Conservation (phyloP, 2,797 vertebrate species). For the Xenops minutus region DNA sequence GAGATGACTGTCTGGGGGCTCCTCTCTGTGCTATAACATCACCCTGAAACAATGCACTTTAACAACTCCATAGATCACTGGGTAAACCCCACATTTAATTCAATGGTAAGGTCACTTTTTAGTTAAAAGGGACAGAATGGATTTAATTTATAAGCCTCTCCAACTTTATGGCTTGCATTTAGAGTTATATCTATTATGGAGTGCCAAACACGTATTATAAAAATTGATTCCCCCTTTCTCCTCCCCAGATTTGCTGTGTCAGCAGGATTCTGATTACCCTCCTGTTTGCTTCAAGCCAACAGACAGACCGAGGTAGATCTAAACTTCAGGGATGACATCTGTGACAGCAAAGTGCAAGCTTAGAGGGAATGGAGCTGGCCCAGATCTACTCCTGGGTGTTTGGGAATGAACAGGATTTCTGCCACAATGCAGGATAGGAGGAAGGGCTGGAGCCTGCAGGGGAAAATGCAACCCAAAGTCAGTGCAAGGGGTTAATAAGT, state of each 20-base stretch:
- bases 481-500: background rate
- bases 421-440: background rate
- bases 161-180: constrained; percentile 61
- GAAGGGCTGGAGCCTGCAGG: background rate
- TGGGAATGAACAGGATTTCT: background rate
- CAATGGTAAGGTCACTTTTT: constrained; percentile 65
- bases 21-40: background rate
- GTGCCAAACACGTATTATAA: constrained; percentile 62
- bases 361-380: background rate
- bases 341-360: background rate
- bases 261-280: constrained; percentile 22
- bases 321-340: background rate
- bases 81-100: constrained; percentile 38
- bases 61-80: constrained; percentile 43
- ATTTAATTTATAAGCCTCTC: constrained; percentile 69
- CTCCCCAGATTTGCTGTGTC: constrained; percentile 51
- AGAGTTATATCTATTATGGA: constrained; percentile 47
- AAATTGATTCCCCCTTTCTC: constrained; percentile 56
- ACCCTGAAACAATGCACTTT: background rate
- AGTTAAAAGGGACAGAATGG: constrained; percentile 59
- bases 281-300: constrained; percentile 7
- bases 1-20: background rate
- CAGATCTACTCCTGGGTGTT: background rate
- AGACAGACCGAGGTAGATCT: constrained; percentile 14
- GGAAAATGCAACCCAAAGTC: background rate